Percentiles rank a stretch among this genome's conserved stretches.
These are phyloP conservation scores for Sebastes variabilis DNA, from an alignment of 2,797 vertebrate species.

Conservation along the genomic window DNA sequence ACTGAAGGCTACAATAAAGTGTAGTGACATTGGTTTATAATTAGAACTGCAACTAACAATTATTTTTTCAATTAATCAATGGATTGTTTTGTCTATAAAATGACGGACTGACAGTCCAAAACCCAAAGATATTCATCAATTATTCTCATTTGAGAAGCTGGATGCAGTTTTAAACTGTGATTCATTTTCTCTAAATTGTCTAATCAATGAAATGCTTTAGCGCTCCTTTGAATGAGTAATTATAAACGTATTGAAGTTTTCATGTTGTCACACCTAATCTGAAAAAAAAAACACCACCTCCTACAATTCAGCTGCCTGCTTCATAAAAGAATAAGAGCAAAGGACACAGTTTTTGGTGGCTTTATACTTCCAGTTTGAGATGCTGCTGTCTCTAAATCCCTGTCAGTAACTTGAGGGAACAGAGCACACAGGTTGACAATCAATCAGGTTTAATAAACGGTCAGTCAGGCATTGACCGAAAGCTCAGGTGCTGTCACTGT, in stretches of 20 bases:
- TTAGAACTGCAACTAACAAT: not conserved
- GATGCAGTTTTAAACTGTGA: not conserved
- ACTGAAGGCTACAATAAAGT: not conserved
- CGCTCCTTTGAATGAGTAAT: not conserved
- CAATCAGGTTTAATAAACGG: conserved; percentile 61
- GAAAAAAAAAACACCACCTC: not conserved
- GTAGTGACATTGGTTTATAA: not conserved
- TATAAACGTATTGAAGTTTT: not conserved
- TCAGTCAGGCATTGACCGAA: conserved; percentile 49
- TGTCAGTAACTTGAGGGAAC: conserved; percentile 13
- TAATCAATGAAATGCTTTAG: not conserved
- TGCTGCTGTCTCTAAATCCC: conserved; percentile 13
- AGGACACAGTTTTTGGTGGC: not conserved
- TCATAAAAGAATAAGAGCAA: not conserved
- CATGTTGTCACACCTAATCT: not conserved
- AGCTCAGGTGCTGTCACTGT: conserved; percentile 54
- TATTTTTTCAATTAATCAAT: not conserved
- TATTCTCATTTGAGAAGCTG: not conserved
- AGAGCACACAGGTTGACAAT: conserved; percentile 39
- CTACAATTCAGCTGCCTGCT: not conserved
- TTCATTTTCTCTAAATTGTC: not conserved
- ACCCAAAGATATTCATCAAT: not conserved
- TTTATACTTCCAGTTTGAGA: not conserved
- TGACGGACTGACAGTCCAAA: not conserved
- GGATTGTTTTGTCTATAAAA: not conserved